These are phyloP conservation scores for Phenacoccus solenopsis DNA, from an alignment of 1,140 invertebrate species.

Conservation along the genomic window DNA sequence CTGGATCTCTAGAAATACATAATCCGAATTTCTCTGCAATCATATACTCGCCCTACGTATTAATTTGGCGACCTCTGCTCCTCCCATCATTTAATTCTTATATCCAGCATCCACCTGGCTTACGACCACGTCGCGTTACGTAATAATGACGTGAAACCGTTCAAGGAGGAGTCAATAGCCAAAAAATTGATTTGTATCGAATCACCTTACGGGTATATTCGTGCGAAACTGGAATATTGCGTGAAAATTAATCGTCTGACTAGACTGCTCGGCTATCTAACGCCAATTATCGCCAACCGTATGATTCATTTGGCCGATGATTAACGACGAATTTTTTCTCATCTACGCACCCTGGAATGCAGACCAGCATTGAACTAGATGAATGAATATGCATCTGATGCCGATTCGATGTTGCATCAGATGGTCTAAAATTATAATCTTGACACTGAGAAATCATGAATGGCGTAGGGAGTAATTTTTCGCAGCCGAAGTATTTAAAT, in stretches of 20 bases:
- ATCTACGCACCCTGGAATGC: background rate
- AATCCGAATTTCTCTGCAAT: no score
- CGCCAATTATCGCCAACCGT: background rate
- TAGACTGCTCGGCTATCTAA: background rate
- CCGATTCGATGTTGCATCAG: background rate
- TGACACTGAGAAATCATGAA: background rate
- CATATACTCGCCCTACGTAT: no score
- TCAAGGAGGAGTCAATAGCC: background rate
- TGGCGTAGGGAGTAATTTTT: background rate
- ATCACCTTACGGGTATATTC: background rate
- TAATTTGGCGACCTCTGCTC: no score
- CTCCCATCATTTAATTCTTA: no score
- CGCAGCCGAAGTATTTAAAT: background rate
- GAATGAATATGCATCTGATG: background rate
- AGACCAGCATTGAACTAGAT: background rate
- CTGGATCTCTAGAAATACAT: no score
- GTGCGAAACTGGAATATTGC: background rate
- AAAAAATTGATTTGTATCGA: background rate
- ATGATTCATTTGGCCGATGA: background rate
- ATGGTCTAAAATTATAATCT: background rate
- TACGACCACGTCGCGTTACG: no score
- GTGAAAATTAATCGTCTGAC: background rate
- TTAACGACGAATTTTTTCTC: background rate
- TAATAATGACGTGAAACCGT: background rate
- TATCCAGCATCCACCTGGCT: no score